Evolutionary conservation across 2,888 invertebrate genomes (phyloP).

Genomic region (Pollenia angustigena): DNA sequence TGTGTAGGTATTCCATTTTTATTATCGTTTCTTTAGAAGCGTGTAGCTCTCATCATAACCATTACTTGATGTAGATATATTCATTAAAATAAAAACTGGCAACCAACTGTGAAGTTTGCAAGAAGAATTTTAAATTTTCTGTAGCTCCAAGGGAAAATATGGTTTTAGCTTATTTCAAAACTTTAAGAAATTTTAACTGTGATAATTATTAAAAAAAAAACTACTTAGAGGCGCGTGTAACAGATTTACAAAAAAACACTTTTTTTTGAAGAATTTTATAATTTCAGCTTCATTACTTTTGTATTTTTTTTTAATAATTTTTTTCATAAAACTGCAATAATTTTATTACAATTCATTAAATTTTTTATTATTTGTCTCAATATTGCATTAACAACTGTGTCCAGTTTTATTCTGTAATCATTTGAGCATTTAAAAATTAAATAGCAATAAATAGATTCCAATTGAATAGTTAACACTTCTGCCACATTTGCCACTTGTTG

Average conservation of each 20-base stretch:
- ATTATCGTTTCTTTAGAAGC: conserved; percentile 19
- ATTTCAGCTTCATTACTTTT: not conserved
- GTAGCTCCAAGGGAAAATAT: conserved; percentile 18
- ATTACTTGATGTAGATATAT: conserved; percentile 39
- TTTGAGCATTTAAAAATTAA: conserved; percentile 25
- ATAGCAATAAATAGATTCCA: conserved; percentile 53
- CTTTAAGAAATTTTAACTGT: conserved; percentile 37
- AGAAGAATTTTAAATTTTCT: conserved; percentile 7
- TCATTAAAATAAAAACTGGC: conserved; percentile 41
- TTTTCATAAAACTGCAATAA: not conserved
- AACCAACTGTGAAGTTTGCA: conserved; percentile 58
- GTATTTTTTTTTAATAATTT: too few species aligned
- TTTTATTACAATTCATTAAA: conserved; percentile 24
- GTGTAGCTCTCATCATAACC: conserved; percentile 49
- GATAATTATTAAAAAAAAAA: conserved; percentile 53
- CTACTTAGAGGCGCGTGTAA: conserved; percentile 33
- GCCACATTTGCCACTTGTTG: conserved; percentile 8
- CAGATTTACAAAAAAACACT: not conserved
- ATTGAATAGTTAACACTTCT: conserved; percentile 34
- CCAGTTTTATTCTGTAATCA: not conserved
- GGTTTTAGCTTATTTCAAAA: not conserved
- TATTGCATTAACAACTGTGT: conserved; percentile 7
- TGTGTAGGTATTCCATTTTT: conserved; percentile 30
- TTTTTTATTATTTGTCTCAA: not conserved
- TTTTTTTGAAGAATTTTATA: not conserved